Conservation (phyloP, 2,888 invertebrate genomes). For the Mechanitis messenoides region DNA sequence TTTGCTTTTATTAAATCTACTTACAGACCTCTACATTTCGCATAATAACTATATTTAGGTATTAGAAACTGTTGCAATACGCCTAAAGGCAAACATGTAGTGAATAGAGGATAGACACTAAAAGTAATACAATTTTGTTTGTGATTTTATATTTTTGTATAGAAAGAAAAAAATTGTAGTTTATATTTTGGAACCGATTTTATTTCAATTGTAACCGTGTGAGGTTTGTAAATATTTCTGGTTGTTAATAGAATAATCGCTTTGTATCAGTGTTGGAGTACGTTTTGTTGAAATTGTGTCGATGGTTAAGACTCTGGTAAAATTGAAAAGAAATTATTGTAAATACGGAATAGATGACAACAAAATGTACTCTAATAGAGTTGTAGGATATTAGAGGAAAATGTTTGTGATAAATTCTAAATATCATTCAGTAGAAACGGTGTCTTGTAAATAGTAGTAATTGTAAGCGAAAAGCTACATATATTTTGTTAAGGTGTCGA, state of each 20-base stretch:
- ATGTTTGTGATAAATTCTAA: slow-evolving; percentile 69
- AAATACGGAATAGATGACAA: slow-evolving; percentile 21
- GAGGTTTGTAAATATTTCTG: slow-evolving; percentile 62
- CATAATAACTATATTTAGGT: slow-evolving; percentile 58
- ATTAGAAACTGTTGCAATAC: slow-evolving; percentile 67
- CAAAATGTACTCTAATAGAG: slow-evolving; percentile 45
- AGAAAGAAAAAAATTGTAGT: slow-evolving; percentile 42
- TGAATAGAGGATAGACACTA: slow-evolving; percentile 39
- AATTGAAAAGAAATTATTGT: too few relatives aligned
- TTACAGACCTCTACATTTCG: slow-evolving; percentile 39
- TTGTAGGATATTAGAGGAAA: slow-evolving; percentile 59
- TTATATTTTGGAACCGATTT: slow-evolving; percentile 36
- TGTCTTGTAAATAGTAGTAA: slow-evolving; percentile 58
- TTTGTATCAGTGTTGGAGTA: slow-evolving; percentile 49
- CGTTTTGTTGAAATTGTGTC: slow-evolving; percentile 39
- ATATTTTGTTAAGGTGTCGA: slow-evolving; percentile 67
- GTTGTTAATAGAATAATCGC: slow-evolving; percentile 54
- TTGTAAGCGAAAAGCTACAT: slow-evolving; percentile 60
- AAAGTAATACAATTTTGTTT: slow-evolving; percentile 50
- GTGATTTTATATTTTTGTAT: slow-evolving; percentile 59
- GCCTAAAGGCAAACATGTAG: slow-evolving; percentile 56
- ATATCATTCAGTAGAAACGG: slow-evolving; percentile 60
- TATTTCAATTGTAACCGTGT: slow-evolving; percentile 25
- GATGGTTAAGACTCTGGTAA: neutral
- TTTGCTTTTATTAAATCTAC: slow-evolving; percentile 28